These are phyloP conservation scores for Coenonympha arcania DNA, from an alignment of 2,888 invertebrate genomes.

Conservation along the genomic window DNA sequence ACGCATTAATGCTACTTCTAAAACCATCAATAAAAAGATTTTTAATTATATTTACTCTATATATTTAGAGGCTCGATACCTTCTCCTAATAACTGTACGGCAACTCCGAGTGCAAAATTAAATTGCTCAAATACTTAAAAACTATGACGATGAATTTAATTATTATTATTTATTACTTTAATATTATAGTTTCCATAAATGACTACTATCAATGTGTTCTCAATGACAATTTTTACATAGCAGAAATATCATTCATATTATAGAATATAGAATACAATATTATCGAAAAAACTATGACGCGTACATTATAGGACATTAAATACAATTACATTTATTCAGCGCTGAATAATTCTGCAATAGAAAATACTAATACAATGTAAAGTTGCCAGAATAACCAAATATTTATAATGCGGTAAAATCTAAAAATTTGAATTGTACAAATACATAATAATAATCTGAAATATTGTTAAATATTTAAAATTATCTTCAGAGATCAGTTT, in stretches of 20 bases:
- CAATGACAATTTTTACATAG: slow-evolving; percentile 70
- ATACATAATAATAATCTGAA: slow-evolving; percentile 68
- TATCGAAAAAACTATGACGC: slow-evolving; percentile 71
- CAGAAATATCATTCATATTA: slow-evolving; percentile 72
- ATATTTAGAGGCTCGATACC: slow-evolving; percentile 54
- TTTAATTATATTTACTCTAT: slow-evolving; percentile 57
- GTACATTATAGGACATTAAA: slow-evolving; percentile 67
- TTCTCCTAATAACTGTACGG: slow-evolving; percentile 64
- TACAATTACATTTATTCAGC: slow-evolving; percentile 61
- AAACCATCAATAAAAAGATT: slow-evolving; percentile 57
- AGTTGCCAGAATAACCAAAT: slow-evolving; percentile 56
- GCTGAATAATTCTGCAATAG: slow-evolving; percentile 57
- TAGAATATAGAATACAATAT: slow-evolving; percentile 73
- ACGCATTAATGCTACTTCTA: slow-evolving; percentile 62
- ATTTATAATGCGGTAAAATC: slow-evolving; percentile 60
- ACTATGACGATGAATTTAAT: slow-evolving; percentile 72
- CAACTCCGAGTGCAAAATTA: slow-evolving; percentile 69
- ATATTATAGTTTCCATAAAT: slow-evolving; percentile 64
- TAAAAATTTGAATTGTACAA: slow-evolving; percentile 68
- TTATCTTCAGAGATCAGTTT: slow-evolving; percentile 73
- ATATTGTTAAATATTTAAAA: slow-evolving; percentile 68
- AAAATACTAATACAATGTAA: slow-evolving; percentile 55
- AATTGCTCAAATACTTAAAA: slow-evolving; percentile 69
- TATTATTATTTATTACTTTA: slow-evolving; percentile 55
- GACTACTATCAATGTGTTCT: slow-evolving; percentile 69